These are phyloP conservation scores for Coptodon rendalli DNA, from an alignment of 2,113 vertebrate species.

Conservation along the genomic window DNA sequence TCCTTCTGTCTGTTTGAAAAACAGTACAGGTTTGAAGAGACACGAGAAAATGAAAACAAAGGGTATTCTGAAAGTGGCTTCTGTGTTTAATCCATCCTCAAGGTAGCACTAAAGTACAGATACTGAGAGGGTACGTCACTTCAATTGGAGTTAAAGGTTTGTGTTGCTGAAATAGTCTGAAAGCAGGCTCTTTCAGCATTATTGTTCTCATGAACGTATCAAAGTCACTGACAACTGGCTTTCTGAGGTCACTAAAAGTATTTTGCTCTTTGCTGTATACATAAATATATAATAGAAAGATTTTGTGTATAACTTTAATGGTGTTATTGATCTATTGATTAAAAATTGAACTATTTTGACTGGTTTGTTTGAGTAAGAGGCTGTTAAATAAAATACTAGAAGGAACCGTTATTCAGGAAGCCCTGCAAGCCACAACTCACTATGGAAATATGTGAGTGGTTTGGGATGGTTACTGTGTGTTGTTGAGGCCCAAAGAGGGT, in stretches of 20 bases:
- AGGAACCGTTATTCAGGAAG: accelerated
- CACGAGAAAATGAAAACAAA: background rate
- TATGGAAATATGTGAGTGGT: background rate
- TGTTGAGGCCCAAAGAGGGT: background rate
- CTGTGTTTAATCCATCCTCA: background rate
- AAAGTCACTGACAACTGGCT: background rate
- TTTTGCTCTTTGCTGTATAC: background rate
- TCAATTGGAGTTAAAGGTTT: background rate
- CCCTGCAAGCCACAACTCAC: background rate
- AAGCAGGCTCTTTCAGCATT: background rate
- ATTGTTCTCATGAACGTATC: background rate
- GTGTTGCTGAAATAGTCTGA: background rate
- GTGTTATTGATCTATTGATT: background rate
- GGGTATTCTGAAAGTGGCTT: background rate
- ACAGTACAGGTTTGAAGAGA: background rate
- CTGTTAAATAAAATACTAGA: background rate
- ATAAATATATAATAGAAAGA: background rate
- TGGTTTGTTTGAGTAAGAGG: background rate
- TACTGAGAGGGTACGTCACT: background rate
- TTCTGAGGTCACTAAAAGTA: background rate
- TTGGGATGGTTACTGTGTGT: background rate
- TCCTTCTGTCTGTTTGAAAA: background rate
- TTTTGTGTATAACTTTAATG: background rate
- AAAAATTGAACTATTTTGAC: background rate
- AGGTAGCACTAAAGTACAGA: background rate